phyloP scores from a whole-genome alignment of 1,140 invertebrate genomes.

The Drosophila littoralis region DNA sequence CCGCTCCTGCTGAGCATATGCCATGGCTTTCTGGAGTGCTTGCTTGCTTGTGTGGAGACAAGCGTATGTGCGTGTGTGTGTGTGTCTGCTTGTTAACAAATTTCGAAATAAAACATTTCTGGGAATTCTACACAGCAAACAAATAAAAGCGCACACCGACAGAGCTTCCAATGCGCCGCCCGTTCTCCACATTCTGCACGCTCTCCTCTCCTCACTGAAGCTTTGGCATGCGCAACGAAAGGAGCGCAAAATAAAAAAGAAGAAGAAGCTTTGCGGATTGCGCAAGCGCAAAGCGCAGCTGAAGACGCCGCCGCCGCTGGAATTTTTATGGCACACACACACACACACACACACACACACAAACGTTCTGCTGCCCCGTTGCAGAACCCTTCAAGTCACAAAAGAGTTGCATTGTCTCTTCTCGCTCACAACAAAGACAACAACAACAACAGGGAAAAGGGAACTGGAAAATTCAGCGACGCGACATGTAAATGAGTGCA shows the following conservation, averaged over 20 bases:
- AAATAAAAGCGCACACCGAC: conserved; percentile 68
- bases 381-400: conserved; percentile 29
- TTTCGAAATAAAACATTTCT: conserved; percentile 77
- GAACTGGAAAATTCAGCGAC: conserved; percentile 32
- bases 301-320: conserved; percentile 38
- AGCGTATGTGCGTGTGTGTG: not conserved
- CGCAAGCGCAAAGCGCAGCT: conserved; percentile 61
- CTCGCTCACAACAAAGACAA: conserved; percentile 5
- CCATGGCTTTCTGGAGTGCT: conserved; percentile 1
- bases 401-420: conserved; percentile 47
- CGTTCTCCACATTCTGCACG: conserved; percentile 6
- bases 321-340: conserved; percentile 73
- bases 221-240: conserved; percentile 72
- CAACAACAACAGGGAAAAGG: conserved; percentile 9
- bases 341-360: conserved; percentile 58
- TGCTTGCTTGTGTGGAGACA: conserved; percentile 5
- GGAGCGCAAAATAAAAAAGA: conserved; percentile 23
- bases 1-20: not conserved
- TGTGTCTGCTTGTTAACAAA: conserved; percentile 76
- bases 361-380: conserved; percentile 29
- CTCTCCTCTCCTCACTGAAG: conserved; percentile 10
- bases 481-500: conserved; percentile 78
- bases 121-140: conserved; percentile 64
- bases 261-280: conserved; percentile 58
- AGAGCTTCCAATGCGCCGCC: conserved; percentile 15